A percentile compares a stretch with the other conserved stretches of the same genome.
Conservation (phyloP, 2,113 vertebrate species). For the Cinclus mexicanus region DNA sequence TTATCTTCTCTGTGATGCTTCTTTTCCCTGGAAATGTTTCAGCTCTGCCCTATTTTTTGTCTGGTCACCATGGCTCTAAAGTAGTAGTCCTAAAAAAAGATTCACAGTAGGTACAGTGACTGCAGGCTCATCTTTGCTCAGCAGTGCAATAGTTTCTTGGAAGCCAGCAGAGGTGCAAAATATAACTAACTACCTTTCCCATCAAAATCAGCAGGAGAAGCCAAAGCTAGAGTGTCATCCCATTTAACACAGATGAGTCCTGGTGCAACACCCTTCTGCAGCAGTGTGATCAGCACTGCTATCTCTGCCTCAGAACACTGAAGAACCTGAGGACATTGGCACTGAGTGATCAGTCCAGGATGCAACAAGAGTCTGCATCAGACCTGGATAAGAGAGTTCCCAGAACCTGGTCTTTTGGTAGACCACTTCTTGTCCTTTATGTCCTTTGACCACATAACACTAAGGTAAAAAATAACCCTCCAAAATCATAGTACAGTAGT, state of each 20-base stretch:
- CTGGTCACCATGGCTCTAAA: slow-evolving; percentile 26
- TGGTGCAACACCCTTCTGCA: neutral
- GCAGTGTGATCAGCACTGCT: neutral
- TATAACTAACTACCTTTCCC: slow-evolving; percentile 38
- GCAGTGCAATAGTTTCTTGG: slow-evolving; percentile 39
- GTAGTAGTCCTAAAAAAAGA: slow-evolving; percentile 56
- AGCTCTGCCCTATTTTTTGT: slow-evolving; percentile 34
- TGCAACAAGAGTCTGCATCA: neutral
- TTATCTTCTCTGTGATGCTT: neutral
- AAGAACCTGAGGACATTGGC: neutral
- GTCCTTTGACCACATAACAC: neutral
- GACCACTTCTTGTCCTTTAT: neutral
- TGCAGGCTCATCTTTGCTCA: slow-evolving; percentile 48
- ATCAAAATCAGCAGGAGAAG: slow-evolving; percentile 43
- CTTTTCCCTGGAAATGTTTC: slow-evolving; percentile 10
- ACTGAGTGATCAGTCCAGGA: neutral
- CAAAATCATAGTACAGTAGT: neutral
- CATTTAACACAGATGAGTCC: neutral
- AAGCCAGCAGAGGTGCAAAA: slow-evolving; percentile 54
- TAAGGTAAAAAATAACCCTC: neutral
- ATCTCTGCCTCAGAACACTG: neutral
- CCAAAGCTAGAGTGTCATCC: neutral
- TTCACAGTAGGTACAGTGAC: slow-evolving; percentile 29
- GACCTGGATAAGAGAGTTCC: neutral
- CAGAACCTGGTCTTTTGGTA: neutral